Percentiles rank a stretch among this genome's conserved stretches.
phyloP scores from a whole-genome alignment of 2,888 invertebrate species.

The Calameuta pallipes region DNA sequence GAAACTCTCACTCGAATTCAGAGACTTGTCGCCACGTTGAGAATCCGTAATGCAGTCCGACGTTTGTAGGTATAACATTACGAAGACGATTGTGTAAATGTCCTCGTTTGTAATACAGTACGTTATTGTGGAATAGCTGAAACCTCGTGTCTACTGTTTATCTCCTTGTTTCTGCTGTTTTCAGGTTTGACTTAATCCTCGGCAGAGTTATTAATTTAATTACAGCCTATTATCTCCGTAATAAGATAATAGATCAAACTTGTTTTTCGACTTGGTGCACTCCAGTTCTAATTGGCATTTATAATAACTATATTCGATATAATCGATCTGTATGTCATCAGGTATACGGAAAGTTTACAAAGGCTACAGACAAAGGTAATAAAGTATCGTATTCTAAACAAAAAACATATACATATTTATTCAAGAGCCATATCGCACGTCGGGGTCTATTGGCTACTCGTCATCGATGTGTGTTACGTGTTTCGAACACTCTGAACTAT shows the following conservation, averaged over 20 bases:
- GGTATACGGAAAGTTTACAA: neutral
- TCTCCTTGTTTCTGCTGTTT: neutral
- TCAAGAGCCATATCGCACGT: constrained; percentile 20
- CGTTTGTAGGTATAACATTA: constrained; percentile 23
- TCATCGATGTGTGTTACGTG: constrained; percentile 21
- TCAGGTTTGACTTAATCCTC: neutral
- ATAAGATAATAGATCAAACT: neutral
- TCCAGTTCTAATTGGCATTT: neutral
- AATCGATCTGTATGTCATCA: neutral
- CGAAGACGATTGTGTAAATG: constrained; percentile 43
- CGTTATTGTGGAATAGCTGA: constrained; percentile 31
- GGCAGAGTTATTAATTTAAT: neutral
- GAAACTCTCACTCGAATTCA: constrained; percentile 22
- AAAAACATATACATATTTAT: constrained; percentile 40
- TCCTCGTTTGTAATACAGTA: constrained; percentile 46
- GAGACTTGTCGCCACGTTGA: constrained; percentile 33
- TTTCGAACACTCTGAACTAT: constrained; percentile 21
- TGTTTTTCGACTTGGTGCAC: neutral
- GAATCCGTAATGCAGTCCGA: neutral
- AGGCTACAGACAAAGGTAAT: neutral
- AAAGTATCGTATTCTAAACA: neutral
- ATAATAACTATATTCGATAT: neutral
- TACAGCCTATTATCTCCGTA: neutral
- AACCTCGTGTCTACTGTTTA: neutral
- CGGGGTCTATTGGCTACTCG: constrained; percentile 25